Base-by-base conservation (phyloP, 2,113 vertebrate genomes). In the Notechis scutatus region DNA sequence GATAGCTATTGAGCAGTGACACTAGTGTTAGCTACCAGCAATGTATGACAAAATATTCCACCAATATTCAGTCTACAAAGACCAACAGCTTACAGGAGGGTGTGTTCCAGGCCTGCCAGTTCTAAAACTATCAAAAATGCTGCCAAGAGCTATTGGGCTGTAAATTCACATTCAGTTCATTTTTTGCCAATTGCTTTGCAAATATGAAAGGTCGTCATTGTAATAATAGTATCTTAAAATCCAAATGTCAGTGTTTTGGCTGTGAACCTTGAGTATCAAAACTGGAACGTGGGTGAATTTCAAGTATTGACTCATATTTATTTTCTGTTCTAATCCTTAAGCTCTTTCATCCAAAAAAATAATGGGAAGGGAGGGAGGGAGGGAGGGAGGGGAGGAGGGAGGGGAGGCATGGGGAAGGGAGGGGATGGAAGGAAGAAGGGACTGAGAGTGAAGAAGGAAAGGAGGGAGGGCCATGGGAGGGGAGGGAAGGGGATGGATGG, bases 401-500 rank as follows among this genome's bases (percentile, higher is more conserved):
- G 14, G 54, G 2, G 54, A 18, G 15, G 3, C 12, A 14, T 55
- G 54, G 54, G 23, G 1, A 24, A 1, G 24, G 10, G 11, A 29
- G 26, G 3, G 1, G 26, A 57, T 24, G 56, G 24, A 10, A 10
- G 24, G 29, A 9, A 12, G 9, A 24, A 59, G 24, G 57, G 21
- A 9, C 4, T 23, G 8, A 21, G 5, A 24, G 23, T 21, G 6
- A 56, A 3, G 56, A 15, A 55, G 14, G 54, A 45, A 45, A 45
- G 5, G 3, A 55, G 54, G 20, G 0, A 23, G 9, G 57, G 8
- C 9, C 50, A 52, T 9, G 2, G 9, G 0, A 52, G 50, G 2
- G 24, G 0, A 26, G 0, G 1, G 10, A 1, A 29, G 3, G 11
- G 4, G 26, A 59, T 7, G 7, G 3, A 10, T 9, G 11, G 9